phyloP scores from a whole-genome alignment of 2,888 invertebrate species.

The Macrophya annulata region DNA sequence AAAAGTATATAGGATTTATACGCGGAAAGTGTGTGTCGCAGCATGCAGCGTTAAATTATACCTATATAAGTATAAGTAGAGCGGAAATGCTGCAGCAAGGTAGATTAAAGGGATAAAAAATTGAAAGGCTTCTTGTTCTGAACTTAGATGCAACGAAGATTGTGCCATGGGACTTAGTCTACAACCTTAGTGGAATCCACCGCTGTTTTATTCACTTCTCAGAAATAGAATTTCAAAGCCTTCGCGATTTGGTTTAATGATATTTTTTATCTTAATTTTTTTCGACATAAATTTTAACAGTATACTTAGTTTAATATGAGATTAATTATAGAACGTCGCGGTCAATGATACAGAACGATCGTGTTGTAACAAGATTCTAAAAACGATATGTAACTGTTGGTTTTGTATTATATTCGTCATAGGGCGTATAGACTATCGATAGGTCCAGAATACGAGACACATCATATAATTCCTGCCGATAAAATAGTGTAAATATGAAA shows the following conservation, averaged over 20 bases:
- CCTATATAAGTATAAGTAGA: neutral
- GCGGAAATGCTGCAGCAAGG: neutral
- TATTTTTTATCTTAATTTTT: no score
- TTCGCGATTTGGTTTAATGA: no score
- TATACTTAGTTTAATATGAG: neutral
- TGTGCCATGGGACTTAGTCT: neutral
- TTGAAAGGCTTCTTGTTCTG: conserved; percentile 13
- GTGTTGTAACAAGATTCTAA: neutral
- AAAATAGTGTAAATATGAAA: neutral
- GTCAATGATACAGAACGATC: neutral
- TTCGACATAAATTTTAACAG: no score
- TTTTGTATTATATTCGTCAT: neutral
- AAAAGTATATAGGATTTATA: neutral
- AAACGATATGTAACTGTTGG: neutral
- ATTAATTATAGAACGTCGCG: neutral
- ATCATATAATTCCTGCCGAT: neutral
- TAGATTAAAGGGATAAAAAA: conserved; percentile 20
- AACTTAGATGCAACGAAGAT: neutral
- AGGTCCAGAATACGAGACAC: neutral
- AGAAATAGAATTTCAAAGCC: neutral
- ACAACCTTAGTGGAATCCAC: neutral
- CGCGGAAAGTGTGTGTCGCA: neutral
- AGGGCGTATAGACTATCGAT: neutral
- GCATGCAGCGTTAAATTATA: neutral
- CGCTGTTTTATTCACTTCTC: no score